phyloP scores from a whole-genome alignment of 2,888 invertebrate species.

The Phyllotreta striolata region DNA sequence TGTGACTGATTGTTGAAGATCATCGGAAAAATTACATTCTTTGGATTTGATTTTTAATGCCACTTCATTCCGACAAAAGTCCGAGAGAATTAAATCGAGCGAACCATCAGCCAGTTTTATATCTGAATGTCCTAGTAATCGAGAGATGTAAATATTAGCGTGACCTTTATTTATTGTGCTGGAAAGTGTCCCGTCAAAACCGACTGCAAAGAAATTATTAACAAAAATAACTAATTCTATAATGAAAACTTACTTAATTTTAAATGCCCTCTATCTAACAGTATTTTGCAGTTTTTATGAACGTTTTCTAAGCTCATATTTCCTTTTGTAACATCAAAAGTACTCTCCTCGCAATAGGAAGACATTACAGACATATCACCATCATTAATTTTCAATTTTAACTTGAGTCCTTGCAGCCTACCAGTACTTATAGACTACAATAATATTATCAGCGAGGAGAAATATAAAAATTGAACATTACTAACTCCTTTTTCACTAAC shows the following conservation, averaged over 20 bases:
- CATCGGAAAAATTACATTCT: constrained; percentile 38
- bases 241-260: constrained; percentile 47
- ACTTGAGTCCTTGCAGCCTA: constrained; percentile 51
- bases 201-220: constrained; percentile 50
- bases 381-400: constrained; percentile 47
- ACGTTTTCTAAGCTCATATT: constrained; percentile 51
- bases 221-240: neutral
- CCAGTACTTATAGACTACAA: constrained; percentile 53
- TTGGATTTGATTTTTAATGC: constrained; percentile 46
- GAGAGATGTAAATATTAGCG: constrained; percentile 55
- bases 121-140: constrained; percentile 52
- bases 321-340: constrained; percentile 51
- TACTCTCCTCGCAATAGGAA: constrained; percentile 52
- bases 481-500: constrained; percentile 50
- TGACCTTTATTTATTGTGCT: constrained; percentile 51
- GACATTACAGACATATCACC: constrained; percentile 53
- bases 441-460: neutral
- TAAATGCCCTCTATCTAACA: constrained; percentile 50
- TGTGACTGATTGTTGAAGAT: constrained; percentile 38
- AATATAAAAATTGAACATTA: neutral
- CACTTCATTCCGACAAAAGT: constrained; percentile 50
- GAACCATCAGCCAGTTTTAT: constrained; percentile 51
- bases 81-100: constrained; percentile 52
- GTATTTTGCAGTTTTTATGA: constrained; percentile 52
- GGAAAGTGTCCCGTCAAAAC: constrained; percentile 57